Evolutionary conservation across 2,888 invertebrate species (phyloP).

Genomic region (Ligdia adustata): DNA sequence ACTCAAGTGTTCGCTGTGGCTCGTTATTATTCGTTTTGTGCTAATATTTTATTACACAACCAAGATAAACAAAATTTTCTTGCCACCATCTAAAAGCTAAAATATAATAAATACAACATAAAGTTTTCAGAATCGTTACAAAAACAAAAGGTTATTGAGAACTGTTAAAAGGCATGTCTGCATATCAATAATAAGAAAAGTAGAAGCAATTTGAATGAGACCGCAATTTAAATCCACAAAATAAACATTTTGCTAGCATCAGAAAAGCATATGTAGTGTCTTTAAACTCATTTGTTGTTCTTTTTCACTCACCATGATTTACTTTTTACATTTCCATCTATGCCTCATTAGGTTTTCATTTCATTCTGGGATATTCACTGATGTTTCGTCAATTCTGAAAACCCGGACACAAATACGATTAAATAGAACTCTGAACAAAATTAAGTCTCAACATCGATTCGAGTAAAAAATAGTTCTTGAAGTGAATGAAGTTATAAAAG

Average conservation of each 20-base stretch:
- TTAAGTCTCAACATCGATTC: too few relatives aligned
- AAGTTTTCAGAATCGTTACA: too few relatives aligned
- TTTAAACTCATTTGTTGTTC: slow-evolving; percentile 8
- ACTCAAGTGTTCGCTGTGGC: too few relatives aligned
- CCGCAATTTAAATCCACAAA: slow-evolving; percentile 1
- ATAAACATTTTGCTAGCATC: not conserved
- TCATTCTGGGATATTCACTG: not conserved
- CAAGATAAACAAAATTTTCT: too few relatives aligned
- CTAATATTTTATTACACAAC: too few relatives aligned
- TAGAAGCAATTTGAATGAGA: slow-evolving; percentile 2
- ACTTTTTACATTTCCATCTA: not conserved
- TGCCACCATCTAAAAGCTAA: too few relatives aligned
- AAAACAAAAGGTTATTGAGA: too few relatives aligned
- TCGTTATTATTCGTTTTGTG: too few relatives aligned
- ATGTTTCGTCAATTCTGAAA: not conserved
- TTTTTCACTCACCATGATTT: slow-evolving; percentile 5
- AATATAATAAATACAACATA: too few relatives aligned
- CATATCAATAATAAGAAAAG: not conserved
- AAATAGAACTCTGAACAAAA: too few relatives aligned
- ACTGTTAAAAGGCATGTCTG: too few relatives aligned
- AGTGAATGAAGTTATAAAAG: slow-evolving; percentile 14
- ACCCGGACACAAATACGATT: not conserved
- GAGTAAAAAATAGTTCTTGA: slow-evolving; percentile 19
- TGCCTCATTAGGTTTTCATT: slow-evolving; percentile 1
- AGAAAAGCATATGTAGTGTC: not conserved